phyloP scores from a whole-genome alignment of 1,140 invertebrate species.

The Cotesia typhae region DNA sequence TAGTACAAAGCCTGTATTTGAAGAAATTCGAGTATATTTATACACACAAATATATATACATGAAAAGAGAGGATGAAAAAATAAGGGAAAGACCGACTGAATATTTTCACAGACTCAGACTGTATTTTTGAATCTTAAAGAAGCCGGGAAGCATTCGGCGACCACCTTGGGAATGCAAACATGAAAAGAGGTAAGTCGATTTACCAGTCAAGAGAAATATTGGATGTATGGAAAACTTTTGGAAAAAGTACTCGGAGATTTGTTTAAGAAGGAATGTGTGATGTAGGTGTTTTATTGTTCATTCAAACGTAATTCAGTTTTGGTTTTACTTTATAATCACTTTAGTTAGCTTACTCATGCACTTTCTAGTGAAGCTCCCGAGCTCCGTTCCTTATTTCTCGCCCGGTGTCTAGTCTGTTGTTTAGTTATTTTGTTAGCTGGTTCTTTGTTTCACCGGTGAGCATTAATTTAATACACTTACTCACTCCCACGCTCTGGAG shows the following conservation, averaged over 20 bases:
- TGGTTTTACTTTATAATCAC: too few relatives aligned
- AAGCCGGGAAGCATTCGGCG: background rate
- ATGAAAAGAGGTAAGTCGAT: conserved; percentile 32
- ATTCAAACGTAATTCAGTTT: conserved; percentile 18
- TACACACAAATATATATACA: background rate
- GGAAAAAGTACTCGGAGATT: conserved; percentile 26
- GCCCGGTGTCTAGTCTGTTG: background rate
- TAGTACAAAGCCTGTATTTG: conserved; percentile 2
- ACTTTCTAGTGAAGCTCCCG: background rate
- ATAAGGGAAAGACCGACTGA: background rate
- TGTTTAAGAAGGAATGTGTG: conserved; percentile 20
- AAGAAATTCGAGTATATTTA: conserved; percentile 12
- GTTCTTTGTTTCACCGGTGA: too few relatives aligned
- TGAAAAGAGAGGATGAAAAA: too few relatives aligned
- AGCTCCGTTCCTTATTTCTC: background rate
- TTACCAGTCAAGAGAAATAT: conserved; percentile 21
- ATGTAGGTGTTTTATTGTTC: conserved; percentile 30
- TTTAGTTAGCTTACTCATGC: background rate
- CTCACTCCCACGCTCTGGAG: too few relatives aligned
- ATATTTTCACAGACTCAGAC: conserved; percentile 24
- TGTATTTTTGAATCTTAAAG: background rate
- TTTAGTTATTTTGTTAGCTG: background rate
- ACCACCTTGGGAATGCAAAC: conserved; percentile 30
- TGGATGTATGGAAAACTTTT: conserved; percentile 6
- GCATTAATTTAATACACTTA: too few relatives aligned